These are phyloP conservation scores for Amphiura filiformis DNA, from an alignment of 35 echinoderm and acorn worm genomes.

Conservation along the genomic window DNA sequence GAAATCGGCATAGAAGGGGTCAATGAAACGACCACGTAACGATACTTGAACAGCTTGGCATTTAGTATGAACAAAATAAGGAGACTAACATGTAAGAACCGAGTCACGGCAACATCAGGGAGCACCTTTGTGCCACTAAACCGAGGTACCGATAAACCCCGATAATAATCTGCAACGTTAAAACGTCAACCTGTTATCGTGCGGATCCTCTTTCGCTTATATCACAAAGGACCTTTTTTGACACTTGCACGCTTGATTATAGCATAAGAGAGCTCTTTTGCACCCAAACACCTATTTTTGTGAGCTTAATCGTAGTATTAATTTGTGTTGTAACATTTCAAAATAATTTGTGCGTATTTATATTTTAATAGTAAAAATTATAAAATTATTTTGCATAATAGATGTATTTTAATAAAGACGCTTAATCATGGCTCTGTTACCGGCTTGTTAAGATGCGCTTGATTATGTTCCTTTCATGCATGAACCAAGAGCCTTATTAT, in stretches of 20 bases:
- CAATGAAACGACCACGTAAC: no score
- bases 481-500: background rate
- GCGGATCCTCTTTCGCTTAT: background rate
- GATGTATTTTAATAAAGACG: background rate
- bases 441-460: background rate
- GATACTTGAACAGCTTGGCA: background rate
- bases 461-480: constrained; percentile 8
- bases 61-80: background rate
- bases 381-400: background rate
- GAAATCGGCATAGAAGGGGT: no score
- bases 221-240: background rate
- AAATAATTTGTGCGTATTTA: no score
- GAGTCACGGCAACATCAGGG: background rate
- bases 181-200: background rate
- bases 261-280: background rate
- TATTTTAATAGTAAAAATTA: no score
- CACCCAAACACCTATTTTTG: background rate
- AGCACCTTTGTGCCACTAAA: background rate
- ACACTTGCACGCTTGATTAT: background rate
- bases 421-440: background rate
- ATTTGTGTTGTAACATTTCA: no score
- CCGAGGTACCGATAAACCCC: background rate
- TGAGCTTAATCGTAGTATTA: no score
- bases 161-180: background rate
- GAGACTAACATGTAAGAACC: background rate